Conservation (phyloP, 2,113 vertebrate species). For the Crotalus viridis region DNA sequence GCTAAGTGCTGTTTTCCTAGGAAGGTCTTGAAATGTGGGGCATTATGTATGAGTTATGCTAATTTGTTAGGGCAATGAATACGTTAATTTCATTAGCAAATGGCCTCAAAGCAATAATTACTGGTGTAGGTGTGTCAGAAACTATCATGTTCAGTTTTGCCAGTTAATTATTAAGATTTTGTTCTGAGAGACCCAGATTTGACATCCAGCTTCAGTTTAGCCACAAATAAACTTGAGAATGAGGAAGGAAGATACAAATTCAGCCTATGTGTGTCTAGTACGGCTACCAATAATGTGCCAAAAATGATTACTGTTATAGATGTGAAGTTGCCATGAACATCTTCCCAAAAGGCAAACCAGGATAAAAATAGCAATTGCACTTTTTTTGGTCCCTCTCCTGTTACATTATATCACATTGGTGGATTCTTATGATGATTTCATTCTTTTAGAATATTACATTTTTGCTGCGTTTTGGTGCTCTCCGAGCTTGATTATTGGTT, state of each 20-base stretch:
- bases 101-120: conserved; percentile 99
- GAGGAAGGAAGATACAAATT: conserved; percentile 55
- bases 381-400: conserved; percentile 54
- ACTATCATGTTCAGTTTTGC: conserved; percentile 97
- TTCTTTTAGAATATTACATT: neutral
- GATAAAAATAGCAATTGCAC: conserved; percentile 66
- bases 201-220: conserved; percentile 85
- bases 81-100: conserved; percentile 99
- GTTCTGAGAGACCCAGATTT: conserved; percentile 89
- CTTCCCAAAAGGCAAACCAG: conserved; percentile 61
- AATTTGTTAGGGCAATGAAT: conserved; percentile 99
- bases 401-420: conserved; percentile 60
- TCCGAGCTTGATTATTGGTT: neutral
- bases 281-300: conserved; percentile 70
- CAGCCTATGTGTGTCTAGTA: conserved; percentile 59
- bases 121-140: conserved; percentile 99
- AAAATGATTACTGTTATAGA: conserved; percentile 71
- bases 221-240: conserved; percentile 76
- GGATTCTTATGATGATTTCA: conserved; percentile 63
- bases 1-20: conserved; percentile 79
- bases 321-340: conserved; percentile 51
- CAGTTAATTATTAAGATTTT: conserved; percentile 99
- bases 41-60: conserved; percentile 99
- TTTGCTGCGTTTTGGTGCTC: neutral
- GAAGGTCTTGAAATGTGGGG: conserved; percentile 88